Conservation (phyloP, 2,888 invertebrate genomes). For the Xylophagus ater region DNA sequence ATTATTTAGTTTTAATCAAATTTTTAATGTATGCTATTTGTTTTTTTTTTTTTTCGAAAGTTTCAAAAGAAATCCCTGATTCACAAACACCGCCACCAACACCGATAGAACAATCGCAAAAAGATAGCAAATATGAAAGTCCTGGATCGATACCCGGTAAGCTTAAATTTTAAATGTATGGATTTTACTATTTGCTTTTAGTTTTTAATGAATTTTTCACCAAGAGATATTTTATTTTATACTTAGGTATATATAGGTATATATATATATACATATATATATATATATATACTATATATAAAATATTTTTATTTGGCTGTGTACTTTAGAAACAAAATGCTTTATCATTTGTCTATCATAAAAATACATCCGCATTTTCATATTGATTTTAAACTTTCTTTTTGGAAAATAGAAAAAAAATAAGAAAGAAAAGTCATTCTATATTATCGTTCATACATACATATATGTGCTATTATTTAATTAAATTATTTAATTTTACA, state of each 20-base stretch:
- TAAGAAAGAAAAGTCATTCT: no score
- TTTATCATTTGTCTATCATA: conserved; percentile 7
- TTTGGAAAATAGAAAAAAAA: no score
- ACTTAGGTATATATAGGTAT: no score
- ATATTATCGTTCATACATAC: conserved; percentile 5
- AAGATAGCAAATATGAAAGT: conserved; percentile 16
- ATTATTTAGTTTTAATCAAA: not conserved
- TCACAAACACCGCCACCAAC: conserved; percentile 39
- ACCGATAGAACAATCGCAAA: conserved; percentile 28
- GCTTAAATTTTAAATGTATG: no score
- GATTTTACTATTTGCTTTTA: no score
- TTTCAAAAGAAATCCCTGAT: conserved; percentile 30
- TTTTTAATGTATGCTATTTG: conserved; percentile 5
- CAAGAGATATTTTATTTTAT: no score
- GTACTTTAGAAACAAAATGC: conserved; percentile 4
- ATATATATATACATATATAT: no score
- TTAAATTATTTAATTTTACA: no score
- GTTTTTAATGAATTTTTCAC: no score
- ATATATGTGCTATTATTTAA: conserved; percentile 9
- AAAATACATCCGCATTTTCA: conserved; percentile 16
- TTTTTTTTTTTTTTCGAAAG: conserved; percentile 12
- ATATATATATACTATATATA: no score
- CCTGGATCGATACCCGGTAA: conserved; percentile 18
- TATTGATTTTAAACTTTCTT: conserved; percentile 5
- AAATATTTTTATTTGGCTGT: conserved; percentile 9